phyloP scores from a whole-genome alignment of 2,888 invertebrate species.

The Hyposoter didymator region DNA sequence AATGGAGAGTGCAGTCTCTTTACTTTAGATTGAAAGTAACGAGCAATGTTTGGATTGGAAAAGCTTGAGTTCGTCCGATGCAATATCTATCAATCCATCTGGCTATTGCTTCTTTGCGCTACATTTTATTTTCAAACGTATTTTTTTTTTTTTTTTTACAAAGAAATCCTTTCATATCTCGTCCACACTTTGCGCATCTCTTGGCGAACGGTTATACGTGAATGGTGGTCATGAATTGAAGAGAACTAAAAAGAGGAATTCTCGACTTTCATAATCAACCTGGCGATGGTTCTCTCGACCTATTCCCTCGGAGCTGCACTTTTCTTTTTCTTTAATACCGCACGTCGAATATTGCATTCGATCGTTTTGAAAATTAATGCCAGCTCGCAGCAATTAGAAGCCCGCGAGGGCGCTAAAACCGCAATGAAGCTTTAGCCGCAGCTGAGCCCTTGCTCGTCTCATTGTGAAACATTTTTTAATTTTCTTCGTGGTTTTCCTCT shows the following conservation, averaged over 20 bases:
- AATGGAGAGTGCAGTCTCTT: not conserved
- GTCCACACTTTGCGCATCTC: constrained; percentile 25
- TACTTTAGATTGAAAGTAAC: constrained; percentile 7
- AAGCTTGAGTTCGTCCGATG: constrained; percentile 61
- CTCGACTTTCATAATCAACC: constrained; percentile 49
- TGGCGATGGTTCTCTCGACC: constrained; percentile 33
- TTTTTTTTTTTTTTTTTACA: constrained; percentile 23
- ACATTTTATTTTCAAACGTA: constrained; percentile 23
- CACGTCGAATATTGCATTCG: constrained; percentile 26
- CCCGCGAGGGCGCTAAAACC: constrained; percentile 13
- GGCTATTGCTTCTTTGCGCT: constrained; percentile 33
- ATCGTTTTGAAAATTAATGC: constrained; percentile 12
- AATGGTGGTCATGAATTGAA: constrained; percentile 50
- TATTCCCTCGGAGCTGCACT: constrained; percentile 32
- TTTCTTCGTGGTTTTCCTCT: constrained; percentile 73
- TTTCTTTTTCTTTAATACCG: constrained; percentile 7
- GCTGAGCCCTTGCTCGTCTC: constrained; percentile 33
- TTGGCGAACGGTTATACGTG: constrained; percentile 34
- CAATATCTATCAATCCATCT: constrained; percentile 65
- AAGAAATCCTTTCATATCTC: not conserved
- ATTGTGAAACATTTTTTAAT: constrained; percentile 70
- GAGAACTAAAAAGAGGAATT: constrained; percentile 25
- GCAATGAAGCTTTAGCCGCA: constrained; percentile 20
- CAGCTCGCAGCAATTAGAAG: constrained; percentile 39
- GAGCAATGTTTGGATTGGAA: constrained; percentile 56